Conservation (phyloP, 1,140 invertebrate species). For the Philopotamus ludificatus region DNA sequence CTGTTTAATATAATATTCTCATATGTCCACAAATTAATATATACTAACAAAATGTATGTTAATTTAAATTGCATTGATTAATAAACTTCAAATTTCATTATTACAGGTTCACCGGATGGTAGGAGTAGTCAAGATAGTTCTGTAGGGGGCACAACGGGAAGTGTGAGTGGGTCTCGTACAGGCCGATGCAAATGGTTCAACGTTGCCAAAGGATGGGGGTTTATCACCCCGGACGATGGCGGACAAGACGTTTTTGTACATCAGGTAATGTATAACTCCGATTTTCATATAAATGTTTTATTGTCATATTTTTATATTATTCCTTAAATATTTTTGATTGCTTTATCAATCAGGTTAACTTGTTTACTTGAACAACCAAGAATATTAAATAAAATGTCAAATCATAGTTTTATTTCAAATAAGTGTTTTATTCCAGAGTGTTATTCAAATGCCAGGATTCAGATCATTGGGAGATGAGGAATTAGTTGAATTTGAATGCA, state of each 20-base stretch:
- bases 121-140: conserved; percentile 36
- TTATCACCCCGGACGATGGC: conserved; percentile 84
- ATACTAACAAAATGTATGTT: too few species aligned
- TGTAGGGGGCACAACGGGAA: conserved; percentile 40
- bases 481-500: conserved; percentile 82
- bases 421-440: conserved; percentile 78
- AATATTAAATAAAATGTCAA: too few species aligned
- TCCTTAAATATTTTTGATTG: too few species aligned
- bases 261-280: conserved; percentile 73
- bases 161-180: conserved; percentile 58
- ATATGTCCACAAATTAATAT: too few species aligned
- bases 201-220: conserved; percentile 89
- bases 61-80: too few species aligned
- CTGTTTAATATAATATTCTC: too few species aligned
- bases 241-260: conserved; percentile 89
- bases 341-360: too few species aligned
- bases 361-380: too few species aligned
- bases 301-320: too few species aligned
- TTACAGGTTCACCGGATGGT: conserved; percentile 37
- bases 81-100: too few species aligned
- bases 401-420: too few species aligned
- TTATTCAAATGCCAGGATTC: conserved; percentile 85
- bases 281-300: too few species aligned
- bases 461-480: conserved; percentile 84
- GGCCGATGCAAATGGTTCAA: conserved; percentile 93